Evolutionary conservation across 2,888 invertebrate species (phyloP).

Genomic region (Caenorhabditis wallacei): DNA sequence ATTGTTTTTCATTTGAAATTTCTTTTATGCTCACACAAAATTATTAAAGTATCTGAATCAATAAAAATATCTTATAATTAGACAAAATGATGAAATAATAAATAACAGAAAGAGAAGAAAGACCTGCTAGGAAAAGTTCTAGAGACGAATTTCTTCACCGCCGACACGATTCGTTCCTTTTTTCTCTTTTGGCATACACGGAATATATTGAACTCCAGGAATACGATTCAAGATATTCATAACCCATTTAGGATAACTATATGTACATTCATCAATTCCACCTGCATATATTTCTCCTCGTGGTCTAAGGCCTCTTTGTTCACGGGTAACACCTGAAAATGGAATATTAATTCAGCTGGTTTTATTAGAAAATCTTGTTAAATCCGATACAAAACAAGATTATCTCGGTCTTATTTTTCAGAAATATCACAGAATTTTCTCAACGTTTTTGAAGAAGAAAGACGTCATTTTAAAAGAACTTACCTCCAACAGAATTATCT

Average conservation of each 20-base stretch:
- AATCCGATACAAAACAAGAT: conserved; percentile 2
- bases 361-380: neutral
- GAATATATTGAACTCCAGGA: conserved; percentile 72
- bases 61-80: neutral
- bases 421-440: neutral
- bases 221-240: conserved; percentile 75
- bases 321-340: conserved; percentile 77
- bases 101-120: neutral
- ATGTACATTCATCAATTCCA: conserved; percentile 67
- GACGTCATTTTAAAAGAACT: neutral
- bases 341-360: conserved; percentile 21
- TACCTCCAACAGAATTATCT: conserved; percentile 81
- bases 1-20: neutral
- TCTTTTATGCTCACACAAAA: conserved; percentile 31
- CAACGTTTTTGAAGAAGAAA: neutral
- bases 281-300: conserved; percentile 76
- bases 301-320: conserved; percentile 79
- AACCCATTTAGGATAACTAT: conserved; percentile 74
- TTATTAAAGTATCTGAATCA: conserved; percentile 42
- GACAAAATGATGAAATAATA: neutral
- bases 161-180: conserved; percentile 61
- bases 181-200: conserved; percentile 77
- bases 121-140: conserved; percentile 5
- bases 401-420: neutral
- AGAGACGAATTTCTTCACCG: conserved; percentile 62